Percentiles rank a stretch among this genome's conserved stretches.
phyloP scores from a whole-genome alignment of 2,888 invertebrate genomes.

The Drosophila siamana region DNA sequence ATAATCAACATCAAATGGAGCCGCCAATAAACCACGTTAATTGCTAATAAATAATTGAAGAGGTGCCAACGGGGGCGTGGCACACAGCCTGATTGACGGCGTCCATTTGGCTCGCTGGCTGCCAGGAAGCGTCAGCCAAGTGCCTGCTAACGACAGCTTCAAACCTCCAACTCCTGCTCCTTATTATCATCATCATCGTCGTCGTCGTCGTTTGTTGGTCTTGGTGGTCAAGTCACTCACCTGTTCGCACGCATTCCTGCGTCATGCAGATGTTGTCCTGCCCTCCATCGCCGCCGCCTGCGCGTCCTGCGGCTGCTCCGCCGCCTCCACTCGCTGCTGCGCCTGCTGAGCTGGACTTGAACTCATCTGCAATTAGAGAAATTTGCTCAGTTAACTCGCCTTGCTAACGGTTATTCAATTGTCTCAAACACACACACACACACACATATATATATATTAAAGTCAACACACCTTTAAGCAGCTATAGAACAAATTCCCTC shows the following conservation, averaged over 20 bases:
- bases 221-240: slow-evolving; percentile 83
- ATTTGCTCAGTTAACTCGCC: slow-evolving; percentile 26
- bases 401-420: slow-evolving; percentile 12
- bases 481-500: neutral
- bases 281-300: slow-evolving; percentile 19
- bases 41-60: slow-evolving; percentile 65
- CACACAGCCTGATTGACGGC: slow-evolving; percentile 7
- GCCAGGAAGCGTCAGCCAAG: neutral
- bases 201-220: too few species aligned
- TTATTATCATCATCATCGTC: neutral
- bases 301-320: slow-evolving; percentile 15
- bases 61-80: slow-evolving; percentile 10
- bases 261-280: slow-evolving; percentile 86
- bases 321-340: slow-evolving; percentile 21
- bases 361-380: slow-evolving; percentile 65
- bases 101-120: slow-evolving; percentile 1
- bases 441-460: slow-evolving; percentile 9
- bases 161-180: neutral
- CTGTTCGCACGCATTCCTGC: slow-evolving; percentile 88
- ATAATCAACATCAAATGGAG: slow-evolving; percentile 30
- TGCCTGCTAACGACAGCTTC: neutral
- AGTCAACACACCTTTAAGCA: neutral
- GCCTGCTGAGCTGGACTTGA: slow-evolving; percentile 5
- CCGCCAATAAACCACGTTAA: slow-evolving; percentile 48
- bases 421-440: slow-evolving; percentile 20